A percentile compares a stretch with the other conserved stretches of the same genome.
These are phyloP conservation scores for Cercocebus atys DNA, from an alignment of 2,113 vertebrate species.

Conservation along the genomic window DNA sequence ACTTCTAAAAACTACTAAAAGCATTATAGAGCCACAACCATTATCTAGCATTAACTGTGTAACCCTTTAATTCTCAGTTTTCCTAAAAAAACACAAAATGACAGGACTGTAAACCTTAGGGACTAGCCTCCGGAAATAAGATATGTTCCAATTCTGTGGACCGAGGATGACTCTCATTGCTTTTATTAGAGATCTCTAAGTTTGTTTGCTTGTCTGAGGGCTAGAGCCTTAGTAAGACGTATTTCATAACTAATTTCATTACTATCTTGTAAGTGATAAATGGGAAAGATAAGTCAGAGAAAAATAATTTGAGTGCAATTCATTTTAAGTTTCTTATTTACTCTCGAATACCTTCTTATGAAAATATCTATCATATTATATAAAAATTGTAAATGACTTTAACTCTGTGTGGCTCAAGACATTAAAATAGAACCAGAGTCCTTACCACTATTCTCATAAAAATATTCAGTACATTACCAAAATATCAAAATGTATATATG, in stretches of 20 bases:
- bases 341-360: not conserved
- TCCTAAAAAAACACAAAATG: not conserved
- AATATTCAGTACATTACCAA: not conserved
- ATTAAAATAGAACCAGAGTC: not conserved
- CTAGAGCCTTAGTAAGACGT: not conserved
- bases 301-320: not conserved
- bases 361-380: not conserved
- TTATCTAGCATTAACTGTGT: not conserved
- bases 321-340: not conserved
- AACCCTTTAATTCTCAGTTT: constrained; percentile 11
- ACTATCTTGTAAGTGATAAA: not conserved
- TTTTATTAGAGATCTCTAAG: not conserved
- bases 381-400: not conserved
- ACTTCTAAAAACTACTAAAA: too few relatives aligned
- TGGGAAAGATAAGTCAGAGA: not conserved
- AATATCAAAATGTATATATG: not conserved
- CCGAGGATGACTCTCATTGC: not conserved
- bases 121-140: not conserved
- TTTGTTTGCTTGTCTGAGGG: not conserved
- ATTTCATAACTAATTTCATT: not conserved
- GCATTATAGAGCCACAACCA: not conserved
- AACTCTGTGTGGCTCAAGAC: not conserved
- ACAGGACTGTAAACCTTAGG: not conserved
- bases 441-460: not conserved
- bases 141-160: not conserved